These are phyloP conservation scores for Tachysurus fulvidraco DNA, from an alignment of 2,113 vertebrate species.

Conservation along the genomic window DNA sequence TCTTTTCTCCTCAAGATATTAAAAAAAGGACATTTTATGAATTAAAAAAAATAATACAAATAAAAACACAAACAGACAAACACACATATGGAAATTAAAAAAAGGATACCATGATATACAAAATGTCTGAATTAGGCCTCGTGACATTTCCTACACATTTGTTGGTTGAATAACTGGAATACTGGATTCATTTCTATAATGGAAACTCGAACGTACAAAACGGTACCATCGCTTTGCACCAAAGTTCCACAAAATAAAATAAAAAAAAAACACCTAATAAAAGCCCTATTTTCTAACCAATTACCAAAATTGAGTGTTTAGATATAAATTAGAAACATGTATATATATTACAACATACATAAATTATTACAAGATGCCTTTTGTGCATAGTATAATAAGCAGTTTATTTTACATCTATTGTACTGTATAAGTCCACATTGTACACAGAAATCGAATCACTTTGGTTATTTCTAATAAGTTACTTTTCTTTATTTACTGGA, in stretches of 20 bases:
- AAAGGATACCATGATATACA: conserved; percentile 31
- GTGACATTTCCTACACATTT: conserved; percentile 15
- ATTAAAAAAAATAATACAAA: conserved; percentile 51
- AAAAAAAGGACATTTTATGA: conserved; percentile 57
- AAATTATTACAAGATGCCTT: conserved; percentile 44
- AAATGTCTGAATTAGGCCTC: conserved; percentile 25
- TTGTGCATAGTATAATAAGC: conserved; percentile 49
- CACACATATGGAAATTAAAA: conserved; percentile 19
- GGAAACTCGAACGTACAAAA: not conserved
- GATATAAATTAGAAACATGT: conserved; percentile 50
- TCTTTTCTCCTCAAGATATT: conserved; percentile 63
- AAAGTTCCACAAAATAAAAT: not conserved
- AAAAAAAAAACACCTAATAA: not conserved
- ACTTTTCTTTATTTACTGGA: not conserved
- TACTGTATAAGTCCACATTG: conserved; percentile 30
- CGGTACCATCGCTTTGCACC: not conserved
- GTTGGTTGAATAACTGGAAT: conserved; percentile 23
- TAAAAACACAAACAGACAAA: conserved; percentile 40
- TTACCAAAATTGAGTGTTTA: conserved; percentile 31
- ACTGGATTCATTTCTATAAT: conserved; percentile 10
- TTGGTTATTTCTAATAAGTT: conserved; percentile 16
- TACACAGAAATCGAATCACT: conserved; percentile 28
- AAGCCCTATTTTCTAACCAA: conserved; percentile 3
- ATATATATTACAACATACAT: conserved; percentile 44
- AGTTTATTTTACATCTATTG: conserved; percentile 40